A percentile compares a stretch with the other conserved stretches of the same genome.
These are phyloP conservation scores for Agelas oroides DNA, from an alignment of 37 sponge, comb jelly and placozoan genomes.

Conservation along the genomic window DNA sequence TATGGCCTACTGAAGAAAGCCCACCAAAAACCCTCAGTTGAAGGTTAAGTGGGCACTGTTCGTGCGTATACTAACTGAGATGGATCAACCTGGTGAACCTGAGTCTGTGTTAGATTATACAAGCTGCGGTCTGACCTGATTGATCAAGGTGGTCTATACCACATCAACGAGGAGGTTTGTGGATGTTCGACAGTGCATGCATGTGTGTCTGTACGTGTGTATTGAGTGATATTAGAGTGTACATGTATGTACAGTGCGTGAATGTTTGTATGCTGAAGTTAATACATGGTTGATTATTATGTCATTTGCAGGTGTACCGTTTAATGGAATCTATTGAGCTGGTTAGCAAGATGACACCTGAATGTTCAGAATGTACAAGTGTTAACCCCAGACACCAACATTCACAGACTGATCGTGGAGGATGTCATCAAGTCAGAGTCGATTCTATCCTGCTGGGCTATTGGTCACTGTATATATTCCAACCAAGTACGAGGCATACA, in stretches of 20 bases:
- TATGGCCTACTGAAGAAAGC: slow-evolving; percentile 11
- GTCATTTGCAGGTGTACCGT: slow-evolving; percentile 15
- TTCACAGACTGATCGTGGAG: not conserved
- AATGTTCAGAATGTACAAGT: no score
- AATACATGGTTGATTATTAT: no score
- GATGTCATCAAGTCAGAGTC: slow-evolving; percentile 13
- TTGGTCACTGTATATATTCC: no score
- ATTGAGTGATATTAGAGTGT: no score
- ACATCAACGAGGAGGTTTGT: slow-evolving; percentile 31
- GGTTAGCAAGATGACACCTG: no score
- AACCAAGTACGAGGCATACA: slow-evolving; percentile 31
- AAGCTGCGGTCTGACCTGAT: slow-evolving; percentile 34
- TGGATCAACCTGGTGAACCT: slow-evolving; percentile 26
- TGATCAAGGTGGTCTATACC: slow-evolving; percentile 35
- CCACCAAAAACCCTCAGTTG: not conserved
- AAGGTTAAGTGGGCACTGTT: slow-evolving; percentile 16
- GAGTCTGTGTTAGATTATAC: slow-evolving; percentile 4
- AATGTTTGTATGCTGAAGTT: not conserved
- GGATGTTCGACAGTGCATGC: not conserved
- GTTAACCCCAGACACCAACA: not conserved
- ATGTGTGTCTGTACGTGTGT: no score
- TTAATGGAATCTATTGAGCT: not conserved
- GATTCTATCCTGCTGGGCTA: slow-evolving; percentile 1
- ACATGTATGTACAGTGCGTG: no score
- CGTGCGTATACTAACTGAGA: slow-evolving; percentile 1